A percentile compares a stretch with the other conserved stretches of the same genome.
Evolutionary conservation across 2,888 invertebrate genomes (phyloP).

Genomic region (Nomada fucata): DNA sequence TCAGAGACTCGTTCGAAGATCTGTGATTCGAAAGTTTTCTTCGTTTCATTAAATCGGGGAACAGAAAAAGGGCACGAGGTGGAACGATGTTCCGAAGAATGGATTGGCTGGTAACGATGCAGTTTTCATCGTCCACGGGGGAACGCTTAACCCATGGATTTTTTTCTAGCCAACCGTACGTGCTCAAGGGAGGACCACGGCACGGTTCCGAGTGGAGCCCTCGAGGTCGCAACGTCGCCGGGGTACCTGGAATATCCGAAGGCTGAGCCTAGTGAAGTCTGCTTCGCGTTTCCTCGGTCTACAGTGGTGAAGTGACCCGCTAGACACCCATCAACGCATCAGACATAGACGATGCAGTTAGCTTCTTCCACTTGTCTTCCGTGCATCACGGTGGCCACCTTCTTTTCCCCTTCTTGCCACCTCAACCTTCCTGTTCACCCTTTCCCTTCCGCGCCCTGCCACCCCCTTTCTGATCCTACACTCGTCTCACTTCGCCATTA

Average conservation of each 20-base stretch:
- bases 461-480: background rate
- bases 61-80: background rate
- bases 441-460: background rate
- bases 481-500: background rate
- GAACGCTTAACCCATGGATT: slow-evolving; percentile 72
- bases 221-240: slow-evolving; percentile 53
- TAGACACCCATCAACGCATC: slow-evolving; percentile 80
- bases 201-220: slow-evolving; percentile 43
- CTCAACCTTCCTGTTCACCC: background rate
- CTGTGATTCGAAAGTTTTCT: no score
- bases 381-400: background rate
- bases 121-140: slow-evolving; percentile 72
- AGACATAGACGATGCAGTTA: slow-evolving; percentile 46
- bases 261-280: slow-evolving; percentile 69
- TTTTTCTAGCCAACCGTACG: slow-evolving; percentile 76
- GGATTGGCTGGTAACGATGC: slow-evolving; percentile 76
- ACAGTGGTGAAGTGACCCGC: slow-evolving; percentile 82
- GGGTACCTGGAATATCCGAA: slow-evolving; percentile 70
- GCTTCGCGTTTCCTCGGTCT: slow-evolving; percentile 76
- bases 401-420: background rate
- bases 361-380: slow-evolving; percentile 29
- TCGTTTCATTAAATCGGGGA: background rate
- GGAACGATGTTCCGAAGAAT: slow-evolving; percentile 21
- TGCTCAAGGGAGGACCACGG: slow-evolving; percentile 71
- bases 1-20: no score